Base-by-base conservation (phyloP, 1,140 invertebrate genomes). In the Drosophila malerkotliana region DNA sequence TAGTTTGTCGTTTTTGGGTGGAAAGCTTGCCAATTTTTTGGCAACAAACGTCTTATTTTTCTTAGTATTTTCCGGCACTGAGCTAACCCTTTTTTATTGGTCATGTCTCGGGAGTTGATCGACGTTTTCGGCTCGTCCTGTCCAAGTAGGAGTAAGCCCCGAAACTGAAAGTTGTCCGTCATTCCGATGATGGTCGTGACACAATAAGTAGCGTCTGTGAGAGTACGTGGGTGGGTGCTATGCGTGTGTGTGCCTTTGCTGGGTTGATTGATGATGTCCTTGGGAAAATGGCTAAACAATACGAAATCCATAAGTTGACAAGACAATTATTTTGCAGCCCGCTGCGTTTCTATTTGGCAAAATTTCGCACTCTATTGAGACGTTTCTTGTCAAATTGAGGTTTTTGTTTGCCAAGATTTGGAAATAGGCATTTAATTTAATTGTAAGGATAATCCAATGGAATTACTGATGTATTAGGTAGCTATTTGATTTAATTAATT, bases 41-140 rank as follows among this genome's bases (percentile, higher is more conserved):
- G 21, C 47, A 32, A 52, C 7, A 1, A 67, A 34, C n/a, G 12
- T 12, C 12, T 14, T 8, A 21, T 44, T 44, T 44, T 44, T 30
- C 32, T 44, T 8, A 28, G 10, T 12, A 32, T 45, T 26, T 59
- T 39, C 34, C 28, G 34, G 39, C 12, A 30, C 15, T 51, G 2
- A 24, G 14, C 32, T 47, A 63, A 63, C 57, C 81, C 68, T 60
- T 85, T 79, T 81, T 67, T 72, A 76, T 79, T 80, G 80, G 72
- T 58, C 63, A 58, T 78, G 59, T 59, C 77, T 68, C 74, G 10
- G 15, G 55, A 69, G 72, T 87, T 74, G 63, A 87, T 87, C 82
- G 81, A 84, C 81, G 53, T 59, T 48, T 44, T 18, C 21, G 44
- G 21, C 2, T 28, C 48, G 48, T 14, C 14, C 41, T 5, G 7